Base-by-base conservation (phyloP, 2,888 invertebrate species). In the Apamea epomidion region DNA sequence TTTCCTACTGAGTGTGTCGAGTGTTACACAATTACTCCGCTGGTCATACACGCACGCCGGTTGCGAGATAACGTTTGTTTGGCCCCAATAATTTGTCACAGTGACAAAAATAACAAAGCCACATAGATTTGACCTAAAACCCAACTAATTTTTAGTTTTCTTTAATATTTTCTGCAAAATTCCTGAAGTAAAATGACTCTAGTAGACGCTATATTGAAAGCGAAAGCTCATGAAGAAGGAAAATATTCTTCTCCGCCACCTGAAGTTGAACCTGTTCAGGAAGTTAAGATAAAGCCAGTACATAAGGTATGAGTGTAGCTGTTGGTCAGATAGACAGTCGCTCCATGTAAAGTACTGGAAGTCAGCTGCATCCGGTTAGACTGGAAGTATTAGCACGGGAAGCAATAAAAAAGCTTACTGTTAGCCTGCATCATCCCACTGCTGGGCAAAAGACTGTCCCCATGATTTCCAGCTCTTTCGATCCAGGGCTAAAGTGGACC, bases 201-300 rank as follows among this genome's bases (percentile, higher is more conserved):
- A 1, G 76, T 93, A 2, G 91, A 90, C 5, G 91, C 93, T 4
- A 93, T 95, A 75, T 78, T 95, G 29, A 94, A 91, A 74, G 94
- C 92, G 0, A 89, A 90, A n/a, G 92, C 92, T 0, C 88, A 89
- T 0, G 93, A 92, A 81, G 74, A 75, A 16, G 65, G 76, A 2
- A 94, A 92, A 32, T 94, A 93, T 54, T 42, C 82, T 0, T 95
- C 96, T 0, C 95, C 96, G 0, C 96, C 96, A 0, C 96, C 96
- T 0, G 96, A 95, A 79, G 37, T 90, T 0, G 87, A 85, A 5
- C n/a, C 8, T 4, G 18, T n/a, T 42, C 6, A 14, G 0, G 6
- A 51, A 2, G 7, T 68, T 0, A 84, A 76, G 12, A 51, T 18
- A 16, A 87, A 84, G 14, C 69, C 64, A 0, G 54, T 18, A 1